phyloP scores from a whole-genome alignment of 2,113 vertebrate genomes.

The Xenopus tropicalis region UCB_Xtro_10.0 CM004443.2:113292501-113293000 shows the following conservation, averaged over 20 bases:
- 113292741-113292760: not conserved
- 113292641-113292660: too few species aligned
- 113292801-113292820: slow-evolving; percentile 6
- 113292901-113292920: slow-evolving; percentile 34
- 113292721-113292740: not conserved
- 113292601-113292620: too few species aligned
- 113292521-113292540: too few species aligned
- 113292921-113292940: slow-evolving; percentile 38
- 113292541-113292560: too few species aligned
- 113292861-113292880: slow-evolving; percentile 40
- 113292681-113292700: too few species aligned
- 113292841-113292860: slow-evolving; percentile 34
- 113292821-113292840: slow-evolving; percentile 11
- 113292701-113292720: too few species aligned
- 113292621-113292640: too few species aligned
- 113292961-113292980: slow-evolving; percentile 40
- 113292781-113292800: not conserved
- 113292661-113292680: too few species aligned
- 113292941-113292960: slow-evolving; percentile 33
- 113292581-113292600: too few species aligned
- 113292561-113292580: too few species aligned
- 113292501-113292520: too few species aligned
- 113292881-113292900: slow-evolving; percentile 35
- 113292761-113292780: not conserved
- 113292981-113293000: slow-evolving; percentile 40